Conservation (phyloP, 1,140 invertebrate species). For the Acromyrmex charruanus region DNA sequence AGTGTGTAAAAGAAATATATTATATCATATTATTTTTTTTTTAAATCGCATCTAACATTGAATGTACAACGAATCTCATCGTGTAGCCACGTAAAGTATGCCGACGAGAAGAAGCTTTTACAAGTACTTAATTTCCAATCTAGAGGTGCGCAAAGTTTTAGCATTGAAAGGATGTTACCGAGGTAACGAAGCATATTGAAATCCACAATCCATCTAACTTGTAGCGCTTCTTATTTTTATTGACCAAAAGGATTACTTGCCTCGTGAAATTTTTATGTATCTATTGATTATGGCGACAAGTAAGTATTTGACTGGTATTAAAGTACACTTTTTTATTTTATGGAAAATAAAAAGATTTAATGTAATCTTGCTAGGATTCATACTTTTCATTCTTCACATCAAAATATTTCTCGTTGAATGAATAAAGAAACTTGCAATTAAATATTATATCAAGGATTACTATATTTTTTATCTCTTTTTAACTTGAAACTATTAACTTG, state of each 20-base stretch:
- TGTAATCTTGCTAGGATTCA: not conserved
- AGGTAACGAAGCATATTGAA: conserved; percentile 25
- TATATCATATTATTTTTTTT: not conserved
- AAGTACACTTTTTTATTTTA: not conserved
- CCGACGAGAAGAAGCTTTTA: not conserved
- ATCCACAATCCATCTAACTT: conserved; percentile 19
- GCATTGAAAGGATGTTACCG: not conserved
- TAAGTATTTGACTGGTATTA: not conserved
- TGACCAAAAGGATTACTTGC: not conserved
- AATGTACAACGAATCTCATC: not conserved
- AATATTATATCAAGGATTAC: not conserved
- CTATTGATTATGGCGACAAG: not conserved
- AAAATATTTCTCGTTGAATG: not conserved
- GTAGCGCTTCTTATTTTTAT: not conserved
- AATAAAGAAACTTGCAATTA: not conserved
- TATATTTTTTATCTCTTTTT: conserved; percentile 1
- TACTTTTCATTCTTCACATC: not conserved
- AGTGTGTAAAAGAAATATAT: not conserved
- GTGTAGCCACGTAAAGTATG: not conserved
- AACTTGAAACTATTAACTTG: not conserved
- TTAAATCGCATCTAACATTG: not conserved
- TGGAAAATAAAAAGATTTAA: not conserved
- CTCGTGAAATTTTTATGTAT: conserved; percentile 6
- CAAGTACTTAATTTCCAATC: conserved; percentile 22
- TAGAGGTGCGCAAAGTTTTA: not conserved